phyloP scores from a whole-genome alignment of 2,797 vertebrate species.

The Otolemur crassicaudatus region DNA sequence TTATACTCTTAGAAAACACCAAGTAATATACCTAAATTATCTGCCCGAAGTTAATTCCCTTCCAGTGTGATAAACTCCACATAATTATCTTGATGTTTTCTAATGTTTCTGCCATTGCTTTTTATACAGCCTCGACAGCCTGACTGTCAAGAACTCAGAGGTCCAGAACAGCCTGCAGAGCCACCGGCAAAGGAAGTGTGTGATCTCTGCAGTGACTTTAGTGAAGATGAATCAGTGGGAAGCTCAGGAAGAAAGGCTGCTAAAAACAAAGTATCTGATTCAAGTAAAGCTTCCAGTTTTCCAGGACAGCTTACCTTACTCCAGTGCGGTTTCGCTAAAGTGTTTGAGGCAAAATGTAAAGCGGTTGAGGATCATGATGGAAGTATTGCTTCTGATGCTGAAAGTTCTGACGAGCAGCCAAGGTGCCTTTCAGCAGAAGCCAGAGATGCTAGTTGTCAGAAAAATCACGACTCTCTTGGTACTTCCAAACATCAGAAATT shows the following conservation, averaged over 20 bases:
- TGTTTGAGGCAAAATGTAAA: slow-evolving; percentile 86
- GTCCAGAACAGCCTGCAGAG: not conserved
- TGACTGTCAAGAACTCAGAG: slow-evolving; percentile 67
- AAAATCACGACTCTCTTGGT: slow-evolving; percentile 52
- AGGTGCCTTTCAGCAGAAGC: slow-evolving; percentile 73
- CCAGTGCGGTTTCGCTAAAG: slow-evolving; percentile 91
- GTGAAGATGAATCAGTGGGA: slow-evolving; percentile 90
- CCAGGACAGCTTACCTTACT: slow-evolving; percentile 89
- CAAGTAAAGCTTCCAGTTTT: slow-evolving; percentile 50
- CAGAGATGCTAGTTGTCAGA: slow-evolving; percentile 69
- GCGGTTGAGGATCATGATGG: slow-evolving; percentile 62
- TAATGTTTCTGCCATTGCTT: slow-evolving; percentile 53
- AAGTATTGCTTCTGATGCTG: slow-evolving; percentile 43
- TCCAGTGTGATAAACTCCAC: not conserved
- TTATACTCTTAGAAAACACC: slow-evolving; percentile 18
- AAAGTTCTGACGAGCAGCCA: slow-evolving; percentile 72
- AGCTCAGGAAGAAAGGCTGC: slow-evolving; percentile 75
- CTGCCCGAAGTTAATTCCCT: not conserved
- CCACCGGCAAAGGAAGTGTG: slow-evolving; percentile 71
- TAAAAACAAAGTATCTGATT: slow-evolving; percentile 65
- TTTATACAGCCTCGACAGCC: slow-evolving; percentile 69
- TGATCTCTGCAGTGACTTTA: slow-evolving; percentile 91
- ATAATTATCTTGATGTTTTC: not conserved
- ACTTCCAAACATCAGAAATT: slow-evolving; percentile 46
- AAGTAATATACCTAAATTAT: not conserved